Evolutionary conservation across 2,113 vertebrate species (phyloP).

Genomic region (Protobothrops flavoviridis): DNA sequence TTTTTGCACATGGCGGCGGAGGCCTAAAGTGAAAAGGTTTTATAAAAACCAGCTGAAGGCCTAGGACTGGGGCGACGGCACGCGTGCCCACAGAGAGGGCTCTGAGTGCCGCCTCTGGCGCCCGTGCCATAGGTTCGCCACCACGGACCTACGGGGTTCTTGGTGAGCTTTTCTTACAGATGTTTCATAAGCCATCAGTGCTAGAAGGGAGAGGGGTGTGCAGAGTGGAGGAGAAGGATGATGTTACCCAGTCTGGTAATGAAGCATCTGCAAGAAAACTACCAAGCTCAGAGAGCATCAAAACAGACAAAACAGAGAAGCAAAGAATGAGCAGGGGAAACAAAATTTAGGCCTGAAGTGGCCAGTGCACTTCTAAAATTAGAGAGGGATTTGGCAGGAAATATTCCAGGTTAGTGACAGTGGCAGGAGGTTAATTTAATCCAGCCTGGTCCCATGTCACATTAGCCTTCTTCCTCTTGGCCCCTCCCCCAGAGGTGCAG

Average conservation of each 20-base stretch:
- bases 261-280: background rate
- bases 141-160: no score
- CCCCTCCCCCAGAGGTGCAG: background rate
- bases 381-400: background rate
- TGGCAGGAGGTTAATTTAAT: background rate
- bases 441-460: background rate
- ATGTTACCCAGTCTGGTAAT: background rate
- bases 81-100: no score
- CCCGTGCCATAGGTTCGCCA: no score
- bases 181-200: background rate
- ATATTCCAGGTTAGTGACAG: background rate
- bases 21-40: no score
- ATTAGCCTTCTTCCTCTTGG: background rate
- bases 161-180: background rate
- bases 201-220: background rate
- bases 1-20: no score
- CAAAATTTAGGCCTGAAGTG: no score
- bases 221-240: no score
- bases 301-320: background rate
- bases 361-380: background rate
- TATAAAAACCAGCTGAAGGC: no score
- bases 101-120: no score
- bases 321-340: background rate
- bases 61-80: no score
- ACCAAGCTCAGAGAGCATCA: background rate